Percentiles rank a stretch among this genome's conserved stretches.
phyloP scores from a whole-genome alignment of 2,113 vertebrate species.

The Ancistrus triradiatus region DNA sequence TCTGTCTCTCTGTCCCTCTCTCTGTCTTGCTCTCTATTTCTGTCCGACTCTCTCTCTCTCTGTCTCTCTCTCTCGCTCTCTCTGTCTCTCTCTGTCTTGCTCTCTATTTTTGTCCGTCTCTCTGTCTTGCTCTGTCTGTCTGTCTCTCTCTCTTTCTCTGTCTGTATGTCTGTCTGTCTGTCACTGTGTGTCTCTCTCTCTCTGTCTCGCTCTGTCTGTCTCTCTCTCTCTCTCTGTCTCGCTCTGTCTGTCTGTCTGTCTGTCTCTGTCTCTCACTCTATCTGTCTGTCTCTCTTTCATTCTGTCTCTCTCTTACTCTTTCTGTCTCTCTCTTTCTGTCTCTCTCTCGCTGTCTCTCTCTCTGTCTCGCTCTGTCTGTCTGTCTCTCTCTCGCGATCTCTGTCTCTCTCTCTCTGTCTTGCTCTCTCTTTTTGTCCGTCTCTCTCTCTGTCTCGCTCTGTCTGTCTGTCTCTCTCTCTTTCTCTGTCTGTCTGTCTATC shows the following conservation, averaged over 20 bases:
- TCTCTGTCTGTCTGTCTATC: constrained; percentile 15
- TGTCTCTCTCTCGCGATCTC: constrained; percentile 3
- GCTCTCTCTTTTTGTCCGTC: too few species aligned
- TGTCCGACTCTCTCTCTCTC: too few species aligned
- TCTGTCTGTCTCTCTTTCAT: constrained; percentile 1
- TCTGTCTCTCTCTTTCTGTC: constrained; percentile 6
- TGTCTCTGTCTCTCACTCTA: too few species aligned
- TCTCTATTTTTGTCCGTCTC: background rate
- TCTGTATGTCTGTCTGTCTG: too few species aligned
- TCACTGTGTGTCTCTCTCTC: too few species aligned
- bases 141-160: too few species aligned
- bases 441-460: constrained; percentile 20
- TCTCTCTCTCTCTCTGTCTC: too few species aligned
- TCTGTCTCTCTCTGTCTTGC: background rate
- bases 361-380: constrained; percentile 17
- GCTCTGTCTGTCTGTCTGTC: too few species aligned
- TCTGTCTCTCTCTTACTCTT: constrained; percentile 9
- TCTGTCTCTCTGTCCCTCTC: too few species aligned
- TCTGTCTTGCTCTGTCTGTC: too few species aligned
- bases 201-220: too few species aligned
- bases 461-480: constrained; percentile 12
- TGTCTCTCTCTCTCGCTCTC: background rate
- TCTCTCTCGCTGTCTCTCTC: constrained; percentile 13
- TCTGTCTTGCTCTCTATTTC: too few species aligned
- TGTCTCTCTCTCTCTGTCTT: constrained; percentile 20